A percentile compares a stretch with the other conserved stretches of the same genome.
phyloP scores from a whole-genome alignment of 2,888 invertebrate species.

The Acleris holmiana region DNA sequence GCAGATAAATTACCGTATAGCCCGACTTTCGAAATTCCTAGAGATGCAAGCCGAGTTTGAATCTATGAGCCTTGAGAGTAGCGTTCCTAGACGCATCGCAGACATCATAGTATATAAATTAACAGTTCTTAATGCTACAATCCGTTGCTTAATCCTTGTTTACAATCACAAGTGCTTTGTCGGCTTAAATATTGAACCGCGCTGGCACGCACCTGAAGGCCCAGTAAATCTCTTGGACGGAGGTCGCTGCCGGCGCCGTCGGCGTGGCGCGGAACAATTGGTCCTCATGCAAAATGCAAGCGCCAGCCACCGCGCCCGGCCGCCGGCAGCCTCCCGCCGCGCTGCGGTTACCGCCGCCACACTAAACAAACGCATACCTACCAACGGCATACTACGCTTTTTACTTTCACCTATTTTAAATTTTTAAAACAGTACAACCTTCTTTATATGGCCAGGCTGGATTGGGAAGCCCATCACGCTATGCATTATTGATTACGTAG shows the following conservation, averaged over 20 bases:
- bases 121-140: neutral
- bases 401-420: slow-evolving; percentile 56
- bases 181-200: slow-evolving; percentile 13
- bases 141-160: slow-evolving; percentile 3
- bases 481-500: slow-evolving; percentile 50
- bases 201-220: slow-evolving; percentile 30
- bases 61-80: too few relatives aligned
- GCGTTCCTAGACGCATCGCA: too few relatives aligned
- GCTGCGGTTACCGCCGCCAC: slow-evolving; percentile 54
- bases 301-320: slow-evolving; percentile 49
- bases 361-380: slow-evolving; percentile 57
- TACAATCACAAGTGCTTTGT: slow-evolving; percentile 10
- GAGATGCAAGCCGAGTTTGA: too few relatives aligned
- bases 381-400: slow-evolving; percentile 44
- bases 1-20: too few relatives aligned
- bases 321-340: slow-evolving; percentile 51
- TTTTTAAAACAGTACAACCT: slow-evolving; percentile 50
- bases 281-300: slow-evolving; percentile 72
- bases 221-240: slow-evolving; percentile 51
- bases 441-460: slow-evolving; percentile 39
- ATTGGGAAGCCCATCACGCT: slow-evolving; percentile 42
- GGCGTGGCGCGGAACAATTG: slow-evolving; percentile 61
- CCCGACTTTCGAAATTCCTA: too few relatives aligned
- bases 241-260: slow-evolving; percentile 46
- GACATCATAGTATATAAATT: too few relatives aligned